These are phyloP conservation scores for Hipposideros armiger DNA, from an alignment of 2,113 vertebrate species.

Conservation along the genomic window DNA sequence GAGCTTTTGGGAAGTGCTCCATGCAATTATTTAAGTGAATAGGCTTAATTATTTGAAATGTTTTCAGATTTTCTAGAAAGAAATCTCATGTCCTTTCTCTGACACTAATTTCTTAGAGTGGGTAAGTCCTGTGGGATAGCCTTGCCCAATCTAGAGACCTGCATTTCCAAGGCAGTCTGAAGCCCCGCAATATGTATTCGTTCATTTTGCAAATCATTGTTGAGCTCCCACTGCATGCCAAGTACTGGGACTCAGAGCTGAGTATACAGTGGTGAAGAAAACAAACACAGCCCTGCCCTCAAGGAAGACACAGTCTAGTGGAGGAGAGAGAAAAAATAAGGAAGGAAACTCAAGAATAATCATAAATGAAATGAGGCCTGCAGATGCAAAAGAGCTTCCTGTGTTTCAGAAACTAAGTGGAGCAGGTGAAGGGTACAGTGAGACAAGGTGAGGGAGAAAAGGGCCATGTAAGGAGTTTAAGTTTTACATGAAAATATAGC, in stretches of 20 bases:
- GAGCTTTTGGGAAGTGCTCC: slow-evolving; percentile 50
- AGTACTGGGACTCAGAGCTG: not conserved
- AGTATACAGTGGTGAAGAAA: not conserved
- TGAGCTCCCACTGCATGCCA: not conserved
- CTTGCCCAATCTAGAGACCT: not conserved
- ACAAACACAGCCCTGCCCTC: not conserved
- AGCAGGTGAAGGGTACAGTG: not conserved
- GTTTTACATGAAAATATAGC: slow-evolving; percentile 7
- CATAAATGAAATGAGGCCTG: not conserved
- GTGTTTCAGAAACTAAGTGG: not conserved
- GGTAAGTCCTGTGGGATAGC: not conserved
- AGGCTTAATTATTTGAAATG: slow-evolving; percentile 68
- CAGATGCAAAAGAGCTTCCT: not conserved
- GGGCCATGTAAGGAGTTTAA: not conserved
- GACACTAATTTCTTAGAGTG: slow-evolving; percentile 46
- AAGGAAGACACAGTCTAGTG: not conserved
- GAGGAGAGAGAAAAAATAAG: not conserved
- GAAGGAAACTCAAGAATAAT: not conserved
- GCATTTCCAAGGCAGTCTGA: not conserved
- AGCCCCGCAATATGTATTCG: not conserved
- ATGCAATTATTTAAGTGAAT: slow-evolving; percentile 76
- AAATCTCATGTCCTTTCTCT: slow-evolving; percentile 60
- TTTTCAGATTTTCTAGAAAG: slow-evolving; percentile 72
- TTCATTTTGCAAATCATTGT: not conserved
- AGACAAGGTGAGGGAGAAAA: not conserved